These are phyloP conservation scores for Agapornis canus DNA, from an alignment of 2,797 vertebrate genomes.

Conservation along the genomic window DNA sequence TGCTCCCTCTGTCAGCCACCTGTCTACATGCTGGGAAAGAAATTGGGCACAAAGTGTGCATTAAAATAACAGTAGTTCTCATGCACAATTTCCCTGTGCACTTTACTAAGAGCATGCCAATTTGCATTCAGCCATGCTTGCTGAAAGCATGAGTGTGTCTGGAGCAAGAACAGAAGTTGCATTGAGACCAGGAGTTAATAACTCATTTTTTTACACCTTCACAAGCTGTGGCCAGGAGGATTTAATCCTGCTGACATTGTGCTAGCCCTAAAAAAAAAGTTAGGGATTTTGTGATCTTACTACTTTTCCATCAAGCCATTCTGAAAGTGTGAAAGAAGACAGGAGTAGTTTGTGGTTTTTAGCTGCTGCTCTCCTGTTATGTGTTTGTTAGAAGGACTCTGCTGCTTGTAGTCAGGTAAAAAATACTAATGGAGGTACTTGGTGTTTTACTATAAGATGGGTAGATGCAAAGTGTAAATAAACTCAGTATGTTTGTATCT, in stretches of 20 bases:
- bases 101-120: neutral
- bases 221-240: neutral
- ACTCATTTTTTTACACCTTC: neutral
- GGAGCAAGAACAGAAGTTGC: neutral
- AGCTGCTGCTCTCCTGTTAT: neutral
- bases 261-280: neutral
- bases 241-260: neutral
- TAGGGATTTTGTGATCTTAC: neutral
- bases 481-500: accelerated
- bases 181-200: neutral
- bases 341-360: neutral
- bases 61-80: neutral
- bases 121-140: neutral
- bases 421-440: neutral
- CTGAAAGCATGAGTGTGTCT: neutral
- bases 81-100: neutral
- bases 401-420: neutral
- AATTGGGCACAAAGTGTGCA: constrained; percentile 19
- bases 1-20: neutral
- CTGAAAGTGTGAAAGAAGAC: neutral
- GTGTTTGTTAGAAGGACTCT: neutral
- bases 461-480: neutral
- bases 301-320: neutral
- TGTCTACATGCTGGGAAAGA: constrained; percentile 19
- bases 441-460: neutral